These are phyloP conservation scores for Helarctos malayanus DNA, from an alignment of 2,797 vertebrate species.

Conservation along the genomic window DNA sequence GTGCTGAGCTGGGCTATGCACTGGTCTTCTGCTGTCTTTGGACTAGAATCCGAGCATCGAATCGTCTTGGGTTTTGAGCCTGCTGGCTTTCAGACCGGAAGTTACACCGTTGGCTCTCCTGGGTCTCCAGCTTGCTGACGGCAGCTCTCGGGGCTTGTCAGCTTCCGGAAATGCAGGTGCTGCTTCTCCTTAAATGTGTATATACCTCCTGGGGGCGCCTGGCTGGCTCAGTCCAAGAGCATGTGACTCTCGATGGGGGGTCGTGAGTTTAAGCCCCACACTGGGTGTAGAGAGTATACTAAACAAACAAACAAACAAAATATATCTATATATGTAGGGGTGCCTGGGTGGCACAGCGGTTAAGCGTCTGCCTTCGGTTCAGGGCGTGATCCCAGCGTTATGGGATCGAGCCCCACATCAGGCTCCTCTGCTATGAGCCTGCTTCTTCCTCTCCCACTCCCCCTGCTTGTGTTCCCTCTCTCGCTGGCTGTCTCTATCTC, in stretches of 20 bases:
- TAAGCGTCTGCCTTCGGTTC: too few species aligned
- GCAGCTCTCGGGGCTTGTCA: not conserved
- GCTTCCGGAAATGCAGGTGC: not conserved
- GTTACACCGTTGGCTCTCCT: too few species aligned
- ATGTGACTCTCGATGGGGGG: not conserved
- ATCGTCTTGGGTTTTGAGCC: not conserved
- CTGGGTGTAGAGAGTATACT: too few species aligned
- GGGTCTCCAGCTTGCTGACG: not conserved
- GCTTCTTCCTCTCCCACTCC: too few species aligned
- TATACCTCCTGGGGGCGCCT: not conserved
- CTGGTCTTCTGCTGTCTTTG: not conserved
- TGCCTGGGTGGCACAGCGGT: too few species aligned
- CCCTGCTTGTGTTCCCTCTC: too few species aligned
- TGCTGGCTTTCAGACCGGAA: not conserved
- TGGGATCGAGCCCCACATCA: too few species aligned
- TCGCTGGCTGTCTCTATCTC: too few species aligned
- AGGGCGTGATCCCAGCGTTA: too few species aligned
- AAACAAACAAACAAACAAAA: not conserved
- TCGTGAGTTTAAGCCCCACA: not conserved
- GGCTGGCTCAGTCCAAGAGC: not conserved
- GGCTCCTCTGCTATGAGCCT: too few species aligned
- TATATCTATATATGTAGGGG: not conserved
- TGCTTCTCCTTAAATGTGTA: not conserved
- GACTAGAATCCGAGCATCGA: not conserved
- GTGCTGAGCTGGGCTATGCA: rapidly evolving